These are phyloP conservation scores for Heloderma charlesbogerti DNA, from an alignment of 2,113 vertebrate species.

Conservation along the genomic window DNA sequence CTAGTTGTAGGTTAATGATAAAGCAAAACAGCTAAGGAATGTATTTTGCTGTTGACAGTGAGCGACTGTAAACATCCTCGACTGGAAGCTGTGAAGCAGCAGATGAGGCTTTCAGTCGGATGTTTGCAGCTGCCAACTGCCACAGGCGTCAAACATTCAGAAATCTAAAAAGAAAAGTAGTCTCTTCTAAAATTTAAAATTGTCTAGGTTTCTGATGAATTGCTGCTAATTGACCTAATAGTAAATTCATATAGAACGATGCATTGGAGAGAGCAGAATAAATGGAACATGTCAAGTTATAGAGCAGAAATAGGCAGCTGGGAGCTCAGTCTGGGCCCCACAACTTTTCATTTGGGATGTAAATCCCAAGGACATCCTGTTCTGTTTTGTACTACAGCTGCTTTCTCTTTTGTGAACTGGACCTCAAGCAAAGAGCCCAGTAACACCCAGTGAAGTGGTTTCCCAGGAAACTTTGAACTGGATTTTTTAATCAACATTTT, in stretches of 20 bases:
- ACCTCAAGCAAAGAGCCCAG: neutral
- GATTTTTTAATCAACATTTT: neutral
- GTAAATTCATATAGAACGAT: neutral
- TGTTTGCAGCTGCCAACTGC: slow-evolving; percentile 99
- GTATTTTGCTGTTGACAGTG: slow-evolving; percentile 78
- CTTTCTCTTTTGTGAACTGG: neutral
- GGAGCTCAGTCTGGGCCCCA: neutral
- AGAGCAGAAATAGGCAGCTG: neutral
- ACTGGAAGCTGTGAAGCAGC: slow-evolving; percentile 96
- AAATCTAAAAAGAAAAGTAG: slow-evolving; percentile 1
- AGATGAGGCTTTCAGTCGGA: slow-evolving; percentile 97
- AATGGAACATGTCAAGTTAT: neutral
- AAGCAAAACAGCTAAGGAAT: slow-evolving; percentile 67
- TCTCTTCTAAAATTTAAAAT: neutral
- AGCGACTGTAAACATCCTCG: slow-evolving; percentile 99
- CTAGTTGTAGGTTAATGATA: slow-evolving; percentile 58
- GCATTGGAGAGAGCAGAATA: neutral
- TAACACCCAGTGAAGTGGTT: neutral
- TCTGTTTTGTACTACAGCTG: neutral
- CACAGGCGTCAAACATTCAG: slow-evolving; percentile 81
- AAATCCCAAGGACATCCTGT: neutral
- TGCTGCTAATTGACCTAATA: neutral
- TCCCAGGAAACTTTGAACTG: neutral
- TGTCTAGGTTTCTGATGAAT: slow-evolving; percentile 41
- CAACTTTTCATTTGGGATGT: neutral